Evolutionary conservation across 2,113 vertebrate species (phyloP).

Genomic region (Silurus glanis): DNA sequence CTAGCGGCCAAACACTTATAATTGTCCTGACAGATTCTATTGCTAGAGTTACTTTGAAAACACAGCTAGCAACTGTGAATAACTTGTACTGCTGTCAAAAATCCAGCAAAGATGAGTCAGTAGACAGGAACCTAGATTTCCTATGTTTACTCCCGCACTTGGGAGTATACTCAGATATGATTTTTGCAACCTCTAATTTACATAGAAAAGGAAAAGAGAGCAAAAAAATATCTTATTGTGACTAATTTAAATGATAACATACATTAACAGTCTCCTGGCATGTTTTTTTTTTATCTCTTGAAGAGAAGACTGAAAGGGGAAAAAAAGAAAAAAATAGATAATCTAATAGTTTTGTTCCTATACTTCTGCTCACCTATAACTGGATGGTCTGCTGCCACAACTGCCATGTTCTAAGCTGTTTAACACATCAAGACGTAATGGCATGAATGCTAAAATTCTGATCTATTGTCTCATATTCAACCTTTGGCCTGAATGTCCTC

Average conservation of each 20-base stretch:
- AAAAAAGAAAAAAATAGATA: no score
- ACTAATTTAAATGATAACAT: background rate
- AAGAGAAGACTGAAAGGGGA: background rate
- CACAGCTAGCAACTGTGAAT: background rate
- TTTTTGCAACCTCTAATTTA: background rate
- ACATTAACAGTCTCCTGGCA: background rate
- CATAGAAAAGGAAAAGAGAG: background rate
- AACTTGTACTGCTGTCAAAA: background rate
- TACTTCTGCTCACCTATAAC: background rate
- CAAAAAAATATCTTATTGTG: background rate
- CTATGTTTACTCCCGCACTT: background rate
- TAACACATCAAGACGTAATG: background rate
- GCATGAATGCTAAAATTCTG: background rate
- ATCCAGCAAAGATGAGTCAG: background rate
- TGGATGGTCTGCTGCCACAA: background rate
- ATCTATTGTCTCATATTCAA: background rate
- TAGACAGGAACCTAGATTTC: background rate
- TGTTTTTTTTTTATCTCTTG: background rate
- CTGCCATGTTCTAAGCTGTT: background rate
- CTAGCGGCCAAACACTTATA: background rate
- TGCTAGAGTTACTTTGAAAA: background rate
- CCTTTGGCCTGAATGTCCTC: background rate
- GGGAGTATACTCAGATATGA: background rate
- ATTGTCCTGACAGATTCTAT: background rate
- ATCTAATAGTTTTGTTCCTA: background rate